Base-by-base conservation (phyloP, 2,797 vertebrate species). In the Myoxocephalus aenaeus region DNA sequence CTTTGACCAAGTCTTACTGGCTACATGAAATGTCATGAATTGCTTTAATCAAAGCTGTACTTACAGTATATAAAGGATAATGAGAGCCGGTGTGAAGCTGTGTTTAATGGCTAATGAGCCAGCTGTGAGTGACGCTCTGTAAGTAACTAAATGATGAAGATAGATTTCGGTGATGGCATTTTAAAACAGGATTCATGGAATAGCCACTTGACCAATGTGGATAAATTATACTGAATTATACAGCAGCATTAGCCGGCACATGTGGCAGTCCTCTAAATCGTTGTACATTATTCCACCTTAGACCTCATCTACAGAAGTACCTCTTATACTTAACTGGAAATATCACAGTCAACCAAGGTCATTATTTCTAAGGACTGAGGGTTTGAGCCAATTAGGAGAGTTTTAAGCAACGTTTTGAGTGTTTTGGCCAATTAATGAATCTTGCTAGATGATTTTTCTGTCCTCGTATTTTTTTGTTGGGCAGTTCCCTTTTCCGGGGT, bases 41-140 rank as follows among this genome's bases (percentile, higher is more conserved):
- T 40, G 36, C 40, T 79, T 56, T 58, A 79, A 65, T 77, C 27
- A 77, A 46, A 56, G 38, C 62, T 67, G 11, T 50, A 22, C n/a
- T 46, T 36, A 34, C 6, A 42, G 40, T 13, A 10, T 11, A 64
- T 34, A 70, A 53, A 56, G 29, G 32, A 46, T 14, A 61, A 56
- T 57, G 18, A 15, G 25, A 17, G 40, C 22, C 34, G 13, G n/a
- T 44, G 50, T 63, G 32, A 42, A 53, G 27, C 42, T 22, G 12
- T 63, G 56, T 74, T 70, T 67, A 59, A 54, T 61, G 44, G 27
- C 20, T 51, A 54, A 63, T 67, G 40, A 65, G 46, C 36, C 22
- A 13, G 11, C 42, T 57, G 44, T 29, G 51, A 38, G 34, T 65
- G 36, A 48, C 42, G 36, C n/a, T 65, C 27, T 34, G 11, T 25